phyloP scores from a whole-genome alignment of 2,888 invertebrate species.

The Galeruca laticollis region DNA sequence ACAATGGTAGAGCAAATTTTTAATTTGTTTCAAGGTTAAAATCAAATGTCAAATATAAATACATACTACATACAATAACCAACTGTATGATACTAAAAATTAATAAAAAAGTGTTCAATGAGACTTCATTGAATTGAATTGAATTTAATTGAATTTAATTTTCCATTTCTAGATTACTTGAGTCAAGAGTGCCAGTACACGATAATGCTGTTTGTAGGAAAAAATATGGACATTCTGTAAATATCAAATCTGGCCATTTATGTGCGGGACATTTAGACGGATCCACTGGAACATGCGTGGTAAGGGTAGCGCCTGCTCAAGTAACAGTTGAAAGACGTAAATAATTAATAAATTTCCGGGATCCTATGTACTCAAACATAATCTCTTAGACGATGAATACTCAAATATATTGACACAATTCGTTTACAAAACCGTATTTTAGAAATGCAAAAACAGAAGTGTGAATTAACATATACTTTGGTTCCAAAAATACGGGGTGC shows the following conservation, averaged over 20 bases:
- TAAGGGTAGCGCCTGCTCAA: too few species aligned
- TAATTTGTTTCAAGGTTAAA: too few species aligned
- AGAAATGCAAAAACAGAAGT: too few species aligned
- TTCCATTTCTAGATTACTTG: slow-evolving; percentile 70
- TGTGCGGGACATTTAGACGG: slow-evolving; percentile 91
- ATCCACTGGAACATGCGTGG: slow-evolving; percentile 90
- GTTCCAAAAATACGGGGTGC: too few species aligned
- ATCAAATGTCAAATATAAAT: too few species aligned
- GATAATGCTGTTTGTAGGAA: slow-evolving; percentile 70
- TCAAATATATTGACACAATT: not conserved
- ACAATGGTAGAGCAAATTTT: too few species aligned
- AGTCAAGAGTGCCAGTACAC: slow-evolving; percentile 81
- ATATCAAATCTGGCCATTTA: slow-evolving; percentile 81
- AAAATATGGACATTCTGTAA: slow-evolving; percentile 76
- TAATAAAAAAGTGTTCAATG: too few species aligned
- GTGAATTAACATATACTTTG: not conserved
- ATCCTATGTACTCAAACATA: not conserved
- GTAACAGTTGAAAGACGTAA: too few species aligned
- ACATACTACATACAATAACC: too few species aligned
- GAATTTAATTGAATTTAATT: not conserved
- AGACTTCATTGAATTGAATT: too few species aligned
- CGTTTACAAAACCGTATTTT: not conserved
- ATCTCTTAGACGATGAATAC: not conserved
- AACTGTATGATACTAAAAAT: too few species aligned
- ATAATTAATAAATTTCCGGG: not conserved